phyloP scores from a whole-genome alignment of 2,113 vertebrate genomes.

The Ageneiosus marmoratus region DNA sequence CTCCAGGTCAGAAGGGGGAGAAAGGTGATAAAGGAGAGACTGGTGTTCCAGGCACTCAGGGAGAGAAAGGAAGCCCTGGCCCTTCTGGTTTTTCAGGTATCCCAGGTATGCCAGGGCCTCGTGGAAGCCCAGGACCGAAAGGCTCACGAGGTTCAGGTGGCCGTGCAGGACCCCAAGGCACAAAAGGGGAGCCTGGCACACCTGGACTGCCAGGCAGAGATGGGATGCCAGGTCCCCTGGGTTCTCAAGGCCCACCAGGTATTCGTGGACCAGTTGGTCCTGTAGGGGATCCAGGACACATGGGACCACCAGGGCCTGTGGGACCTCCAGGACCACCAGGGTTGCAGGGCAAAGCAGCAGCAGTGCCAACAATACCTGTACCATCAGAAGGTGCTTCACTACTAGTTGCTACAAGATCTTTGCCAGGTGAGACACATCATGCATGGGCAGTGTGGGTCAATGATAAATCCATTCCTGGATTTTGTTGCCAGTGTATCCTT shows the following conservation, averaged over 20 bases:
- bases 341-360: slow-evolving; percentile 55
- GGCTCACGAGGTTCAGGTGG: slow-evolving; percentile 92
- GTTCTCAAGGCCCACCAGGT: slow-evolving; percentile 83
- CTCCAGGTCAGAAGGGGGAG: slow-evolving; percentile 86
- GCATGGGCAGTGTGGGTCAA: background rate
- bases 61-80: slow-evolving; percentile 84
- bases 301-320: slow-evolving; percentile 80
- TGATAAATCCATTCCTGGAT: background rate
- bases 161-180: slow-evolving; percentile 83
- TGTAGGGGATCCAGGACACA: slow-evolving; percentile 81
- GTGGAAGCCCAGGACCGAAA: slow-evolving; percentile 86
- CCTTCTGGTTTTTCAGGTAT: slow-evolving; percentile 81
- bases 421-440: slow-evolving; percentile 54
- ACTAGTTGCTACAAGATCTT: slow-evolving; percentile 54
- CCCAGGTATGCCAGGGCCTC: slow-evolving; percentile 84
- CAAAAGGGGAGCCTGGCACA: slow-evolving; percentile 84
- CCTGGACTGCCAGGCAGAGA: slow-evolving; percentile 84
- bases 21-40: slow-evolving; percentile 87
- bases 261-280: slow-evolving; percentile 82
- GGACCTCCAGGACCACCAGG: slow-evolving; percentile 83
- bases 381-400: slow-evolving; percentile 74
- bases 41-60: slow-evolving; percentile 80
- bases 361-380: slow-evolving; percentile 65
- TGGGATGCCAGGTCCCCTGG: slow-evolving; percentile 82
- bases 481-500: background rate